Percentiles rank a stretch among this genome's conserved stretches.
Evolutionary conservation across 2,888 invertebrate species (phyloP).

Genomic region (Aphelenchoides bicaudatus): DNA sequence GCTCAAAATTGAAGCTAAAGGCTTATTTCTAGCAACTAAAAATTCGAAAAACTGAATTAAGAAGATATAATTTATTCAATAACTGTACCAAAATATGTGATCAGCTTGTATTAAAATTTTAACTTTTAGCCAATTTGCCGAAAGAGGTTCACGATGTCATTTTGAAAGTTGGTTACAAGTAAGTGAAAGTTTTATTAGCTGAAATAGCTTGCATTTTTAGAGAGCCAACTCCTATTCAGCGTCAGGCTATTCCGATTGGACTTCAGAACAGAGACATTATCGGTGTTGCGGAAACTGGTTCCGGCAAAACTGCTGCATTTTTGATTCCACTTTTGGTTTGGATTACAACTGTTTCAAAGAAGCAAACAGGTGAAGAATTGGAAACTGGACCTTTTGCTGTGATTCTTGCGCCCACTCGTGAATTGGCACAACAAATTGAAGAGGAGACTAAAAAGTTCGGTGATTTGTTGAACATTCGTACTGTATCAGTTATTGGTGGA

Average conservation of each 20-base stretch:
- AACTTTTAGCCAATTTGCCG: conserved; percentile 81
- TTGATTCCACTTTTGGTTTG: conserved; percentile 91
- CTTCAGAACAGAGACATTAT: conserved; percentile 76
- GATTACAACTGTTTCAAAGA: conserved; percentile 96
- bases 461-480: conserved; percentile 81
- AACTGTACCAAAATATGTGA: no score
- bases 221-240: conserved; percentile 97
- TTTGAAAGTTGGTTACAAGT: conserved; percentile 71
- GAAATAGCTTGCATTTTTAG: conserved; percentile 32
- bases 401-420: conserved; percentile 97
- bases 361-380: conserved; percentile 60
- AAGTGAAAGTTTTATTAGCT: conserved; percentile 11
- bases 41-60: no score
- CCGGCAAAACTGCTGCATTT: conserved; percentile 96
- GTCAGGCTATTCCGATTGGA: conserved; percentile 98
- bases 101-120: no score
- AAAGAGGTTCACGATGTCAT: conserved; percentile 88
- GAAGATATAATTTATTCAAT: no score
- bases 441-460: conserved; percentile 98
- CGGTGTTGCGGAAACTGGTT: conserved; percentile 98
- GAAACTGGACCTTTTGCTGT: conserved; percentile 86
- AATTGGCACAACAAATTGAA: conserved; percentile 97
- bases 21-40: no score
- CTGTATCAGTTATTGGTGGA: conserved; percentile 91
- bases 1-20: no score